Conservation (phyloP, 1,140 invertebrate genomes). For the Drosophila rhopaloa region DNA sequence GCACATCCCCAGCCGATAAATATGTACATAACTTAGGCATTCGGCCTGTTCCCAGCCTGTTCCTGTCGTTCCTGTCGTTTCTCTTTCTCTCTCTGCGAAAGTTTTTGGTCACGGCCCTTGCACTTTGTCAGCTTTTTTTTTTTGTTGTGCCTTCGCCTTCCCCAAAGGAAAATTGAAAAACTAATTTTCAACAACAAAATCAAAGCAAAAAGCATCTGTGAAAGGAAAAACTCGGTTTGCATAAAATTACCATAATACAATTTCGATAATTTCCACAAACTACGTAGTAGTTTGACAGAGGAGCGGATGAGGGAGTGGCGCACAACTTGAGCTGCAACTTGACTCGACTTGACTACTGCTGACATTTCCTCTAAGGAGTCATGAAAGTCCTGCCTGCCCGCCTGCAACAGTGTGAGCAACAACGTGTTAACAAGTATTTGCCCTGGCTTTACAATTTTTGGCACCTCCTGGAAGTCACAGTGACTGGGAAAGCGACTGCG, state of each 20-base stretch:
- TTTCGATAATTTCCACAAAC: constrained; percentile 70
- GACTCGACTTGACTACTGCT: constrained; percentile 41
- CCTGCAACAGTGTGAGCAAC: constrained; percentile 24
- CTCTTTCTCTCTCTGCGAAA: constrained; percentile 27
- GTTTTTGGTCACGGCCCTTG: constrained; percentile 42
- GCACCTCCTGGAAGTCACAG: constrained; percentile 27
- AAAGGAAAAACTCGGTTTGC: constrained; percentile 60
- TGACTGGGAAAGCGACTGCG: constrained; percentile 23
- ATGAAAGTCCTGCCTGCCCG: background rate
- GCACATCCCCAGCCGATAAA: constrained; percentile 28
- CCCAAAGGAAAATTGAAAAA: constrained; percentile 66
- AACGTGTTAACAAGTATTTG: constrained; percentile 56
- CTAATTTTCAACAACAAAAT: constrained; percentile 73
- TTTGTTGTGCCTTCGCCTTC: background rate
- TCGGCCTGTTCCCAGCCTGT: background rate
- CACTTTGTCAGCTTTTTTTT: constrained; percentile 27
- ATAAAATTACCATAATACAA: constrained; percentile 76
- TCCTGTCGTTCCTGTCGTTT: constrained; percentile 27
- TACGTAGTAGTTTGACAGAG: constrained; percentile 32
- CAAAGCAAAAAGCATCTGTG: constrained; percentile 52
- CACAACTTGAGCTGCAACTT: constrained; percentile 40
- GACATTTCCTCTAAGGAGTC: constrained; percentile 13
- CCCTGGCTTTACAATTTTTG: constrained; percentile 33
- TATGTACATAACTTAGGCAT: constrained; percentile 66
- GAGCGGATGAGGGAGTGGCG: background rate